Base-by-base conservation (phyloP, 1,140 invertebrate genomes). In the Cherax destructor region DNA sequence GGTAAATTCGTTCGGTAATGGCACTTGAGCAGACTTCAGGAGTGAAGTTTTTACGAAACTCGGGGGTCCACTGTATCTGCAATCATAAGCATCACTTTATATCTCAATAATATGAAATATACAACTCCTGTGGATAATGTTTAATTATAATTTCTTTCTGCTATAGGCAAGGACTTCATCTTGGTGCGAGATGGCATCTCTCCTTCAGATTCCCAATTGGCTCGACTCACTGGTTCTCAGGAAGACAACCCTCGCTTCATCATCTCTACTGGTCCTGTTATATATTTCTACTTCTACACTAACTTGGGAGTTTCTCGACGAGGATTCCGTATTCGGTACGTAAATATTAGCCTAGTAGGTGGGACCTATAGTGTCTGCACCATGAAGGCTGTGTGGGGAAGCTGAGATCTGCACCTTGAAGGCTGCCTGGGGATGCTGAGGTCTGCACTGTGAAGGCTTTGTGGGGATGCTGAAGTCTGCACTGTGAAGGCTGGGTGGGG, bases 281-380 rank as follows among this genome's bases (percentile, higher is more conserved):
- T 99, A 4, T 99, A 99, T 94, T 94, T 99, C 83, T 99, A 99
- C 94, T 97, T 99, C 94, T 97, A 98, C 94, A 98, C 98, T 0
- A 97, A 97, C 93, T 95, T 98, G 41, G 98, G 97, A 47, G 97
- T 98, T 94, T 97, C 97, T 0, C 96, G 96, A 93, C 96, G 97
- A 93, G 98, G 98, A n/a, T 99, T 99, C 94, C 97, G 97, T 93
- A 97, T 93, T 77, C 93, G 91, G 93, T 84, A 77, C 47, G 11
- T 18, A 18, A 21, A 69, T 41, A 41, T 41, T 41, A 41, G 30
- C 30, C 2, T 41, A 41, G 30, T 41, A 41, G 30, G 30, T 41
- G 30, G 30, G 30, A 41, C 30, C 30, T 41, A 41, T 41, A 41
- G 30, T 41, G 30, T 41, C 30, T 41, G 30, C 30, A 41, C 2